Evolutionary conservation across 2,113 vertebrate species (phyloP).

Genomic region (Saimiri boliviensis): DNA sequence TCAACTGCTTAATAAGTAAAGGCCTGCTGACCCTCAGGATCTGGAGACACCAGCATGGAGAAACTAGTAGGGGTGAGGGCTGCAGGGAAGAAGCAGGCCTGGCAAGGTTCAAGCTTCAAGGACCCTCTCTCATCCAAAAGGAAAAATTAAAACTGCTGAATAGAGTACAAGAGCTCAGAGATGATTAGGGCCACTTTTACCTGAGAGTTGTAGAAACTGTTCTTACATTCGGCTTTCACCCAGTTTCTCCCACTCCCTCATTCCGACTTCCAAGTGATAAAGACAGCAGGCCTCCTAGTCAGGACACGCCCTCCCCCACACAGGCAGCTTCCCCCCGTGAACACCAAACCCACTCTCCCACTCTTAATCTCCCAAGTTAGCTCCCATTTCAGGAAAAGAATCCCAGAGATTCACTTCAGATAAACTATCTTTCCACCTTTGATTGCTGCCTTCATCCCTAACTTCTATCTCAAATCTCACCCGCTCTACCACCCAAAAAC

Average conservation of each 20-base stretch:
- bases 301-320: constrained; percentile 43
- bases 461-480: constrained; percentile 37
- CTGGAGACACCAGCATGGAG: constrained; percentile 16
- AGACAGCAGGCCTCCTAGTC: constrained; percentile 57
- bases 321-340: background rate
- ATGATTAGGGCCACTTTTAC: constrained; percentile 48
- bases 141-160: constrained; percentile 24
- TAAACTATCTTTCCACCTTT: constrained; percentile 48
- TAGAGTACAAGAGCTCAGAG: constrained; percentile 13
- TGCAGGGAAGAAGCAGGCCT: background rate
- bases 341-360: background rate
- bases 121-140: background rate
- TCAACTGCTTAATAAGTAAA: constrained; percentile 59
- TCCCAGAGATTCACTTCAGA: constrained; percentile 45
- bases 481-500: constrained; percentile 23
- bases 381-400: constrained; percentile 56
- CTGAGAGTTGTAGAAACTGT: constrained; percentile 58
- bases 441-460: constrained; percentile 42
- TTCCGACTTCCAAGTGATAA: constrained; percentile 61
- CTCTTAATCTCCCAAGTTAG: constrained; percentile 28
- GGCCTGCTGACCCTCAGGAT: constrained; percentile 1
- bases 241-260: constrained; percentile 63
- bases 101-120: background rate
- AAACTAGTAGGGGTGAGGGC: background rate
- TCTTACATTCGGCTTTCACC: constrained; percentile 46